Conservation (phyloP, 2,113 vertebrate species). For the Hippocampus guttulatus region DNA sequence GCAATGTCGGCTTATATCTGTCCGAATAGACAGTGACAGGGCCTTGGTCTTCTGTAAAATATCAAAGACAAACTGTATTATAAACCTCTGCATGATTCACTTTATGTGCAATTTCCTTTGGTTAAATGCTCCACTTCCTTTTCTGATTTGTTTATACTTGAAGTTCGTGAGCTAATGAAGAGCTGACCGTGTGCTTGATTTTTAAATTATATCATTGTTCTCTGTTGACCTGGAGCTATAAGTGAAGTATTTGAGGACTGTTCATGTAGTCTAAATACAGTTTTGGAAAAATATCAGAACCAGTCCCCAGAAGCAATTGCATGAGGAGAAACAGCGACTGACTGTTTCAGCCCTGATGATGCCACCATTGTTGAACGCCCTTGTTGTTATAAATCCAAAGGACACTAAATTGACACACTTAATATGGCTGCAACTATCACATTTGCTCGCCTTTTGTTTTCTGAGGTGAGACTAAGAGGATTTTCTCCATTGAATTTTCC, state of each 20-base stretch:
- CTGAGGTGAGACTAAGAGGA: not conserved
- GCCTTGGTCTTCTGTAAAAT: slow-evolving; percentile 2
- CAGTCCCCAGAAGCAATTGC: not conserved
- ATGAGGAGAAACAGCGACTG: not conserved
- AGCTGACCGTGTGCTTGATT: not conserved
- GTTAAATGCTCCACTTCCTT: not conserved
- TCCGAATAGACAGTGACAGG: slow-evolving; percentile 1
- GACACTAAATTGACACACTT: not conserved
- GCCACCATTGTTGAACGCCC: not conserved
- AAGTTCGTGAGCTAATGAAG: slow-evolving; percentile 37
- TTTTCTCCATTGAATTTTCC: not conserved
- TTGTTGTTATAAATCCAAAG: not conserved
- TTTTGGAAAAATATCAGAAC: slow-evolving; percentile 34
- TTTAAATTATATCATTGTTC: slow-evolving; percentile 51
- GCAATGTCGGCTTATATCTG: slow-evolving; percentile 10
- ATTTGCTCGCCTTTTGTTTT: not conserved
- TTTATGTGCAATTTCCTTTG: not conserved
- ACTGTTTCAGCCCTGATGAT: not conserved
- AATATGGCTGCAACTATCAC: not conserved
- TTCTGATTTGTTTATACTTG: not conserved
- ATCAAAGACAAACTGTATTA: not conserved
- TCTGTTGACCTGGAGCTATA: slow-evolving; percentile 51
- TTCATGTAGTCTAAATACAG: slow-evolving; percentile 46
- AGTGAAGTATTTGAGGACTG: slow-evolving; percentile 5
- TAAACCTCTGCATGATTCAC: not conserved